A percentile compares a stretch with the other conserved stretches of the same genome.
Conservation (phyloP, 2,797 vertebrate species). For the Phataginus tetradactyla region DNA sequence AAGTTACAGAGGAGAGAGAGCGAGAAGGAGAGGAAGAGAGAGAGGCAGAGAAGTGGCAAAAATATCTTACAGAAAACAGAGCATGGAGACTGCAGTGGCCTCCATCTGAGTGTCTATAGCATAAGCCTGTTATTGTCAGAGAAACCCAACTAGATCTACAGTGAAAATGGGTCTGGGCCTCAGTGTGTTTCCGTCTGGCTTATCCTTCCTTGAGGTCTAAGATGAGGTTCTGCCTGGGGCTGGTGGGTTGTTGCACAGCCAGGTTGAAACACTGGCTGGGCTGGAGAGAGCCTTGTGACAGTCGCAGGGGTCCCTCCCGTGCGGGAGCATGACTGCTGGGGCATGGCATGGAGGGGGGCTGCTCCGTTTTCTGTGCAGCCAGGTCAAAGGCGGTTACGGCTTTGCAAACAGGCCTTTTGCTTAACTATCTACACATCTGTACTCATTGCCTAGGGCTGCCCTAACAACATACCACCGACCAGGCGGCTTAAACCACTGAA, state of each 20-base stretch:
- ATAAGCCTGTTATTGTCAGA: not conserved
- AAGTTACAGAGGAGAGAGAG: not conserved
- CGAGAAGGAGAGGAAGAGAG: not conserved
- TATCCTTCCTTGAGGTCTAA: not conserved
- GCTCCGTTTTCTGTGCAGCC: not conserved
- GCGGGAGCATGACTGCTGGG: not conserved
- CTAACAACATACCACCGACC: not conserved
- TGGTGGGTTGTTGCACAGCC: rapidly evolving
- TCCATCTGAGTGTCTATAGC: no score
- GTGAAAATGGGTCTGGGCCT: not conserved
- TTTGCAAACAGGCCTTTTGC: not conserved
- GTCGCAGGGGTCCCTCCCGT: not conserved
- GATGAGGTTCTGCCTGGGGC: not conserved
- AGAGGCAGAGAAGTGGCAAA: rapidly evolving
- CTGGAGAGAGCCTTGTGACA: no score
- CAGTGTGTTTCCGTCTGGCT: not conserved
- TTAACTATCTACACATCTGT: not conserved
- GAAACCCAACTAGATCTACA: rapidly evolving
- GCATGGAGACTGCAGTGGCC: not conserved
- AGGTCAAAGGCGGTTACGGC: not conserved
- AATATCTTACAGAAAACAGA: not conserved
- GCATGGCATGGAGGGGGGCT: rapidly evolving
- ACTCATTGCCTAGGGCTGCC: not conserved
- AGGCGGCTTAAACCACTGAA: not conserved
- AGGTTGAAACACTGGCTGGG: not conserved